Evolutionary conservation across 2,888 invertebrate species (phyloP).

Genomic region (Stenurella melanura): DNA sequence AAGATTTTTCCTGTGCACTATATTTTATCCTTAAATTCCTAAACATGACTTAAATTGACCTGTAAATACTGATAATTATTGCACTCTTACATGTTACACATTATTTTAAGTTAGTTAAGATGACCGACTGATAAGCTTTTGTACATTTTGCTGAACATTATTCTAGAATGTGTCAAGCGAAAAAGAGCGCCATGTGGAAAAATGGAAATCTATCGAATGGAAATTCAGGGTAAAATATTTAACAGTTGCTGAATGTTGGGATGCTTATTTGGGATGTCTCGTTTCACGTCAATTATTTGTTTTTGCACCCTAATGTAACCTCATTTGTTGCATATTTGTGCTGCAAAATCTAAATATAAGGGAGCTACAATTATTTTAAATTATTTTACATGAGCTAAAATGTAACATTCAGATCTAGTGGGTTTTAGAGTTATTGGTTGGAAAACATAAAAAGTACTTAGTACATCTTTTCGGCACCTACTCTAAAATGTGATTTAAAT

Average conservation of each 20-base stretch:
- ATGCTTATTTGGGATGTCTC: constrained; percentile 54
- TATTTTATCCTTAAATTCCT: constrained; percentile 34
- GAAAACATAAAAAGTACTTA: too few relatives aligned
- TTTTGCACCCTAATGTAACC: constrained; percentile 9
- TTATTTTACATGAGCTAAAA: not conserved
- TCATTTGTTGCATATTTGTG: constrained; percentile 31
- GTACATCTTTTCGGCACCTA: too few relatives aligned
- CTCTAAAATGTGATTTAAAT: too few relatives aligned
- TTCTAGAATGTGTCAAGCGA: constrained; percentile 75
- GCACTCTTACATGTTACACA: not conserved
- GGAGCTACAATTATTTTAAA: not conserved
- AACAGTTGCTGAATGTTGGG: constrained; percentile 57
- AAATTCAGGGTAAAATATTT: constrained; percentile 80
- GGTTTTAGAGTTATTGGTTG: too few relatives aligned
- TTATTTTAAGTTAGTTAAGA: constrained; percentile 13
- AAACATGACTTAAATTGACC: constrained; percentile 6
- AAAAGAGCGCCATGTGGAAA: constrained; percentile 75
- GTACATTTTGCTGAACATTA: constrained; percentile 36
- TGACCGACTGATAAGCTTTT: not conserved
- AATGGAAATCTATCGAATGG: constrained; percentile 80
- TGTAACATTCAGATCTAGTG: not conserved
- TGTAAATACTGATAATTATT: not conserved
- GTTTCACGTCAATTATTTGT: constrained; percentile 36
- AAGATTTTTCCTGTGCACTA: not conserved
- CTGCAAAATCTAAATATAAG: not conserved